Conservation (phyloP, 2,888 invertebrate species). For the Yponomeuta evonymella region DNA sequence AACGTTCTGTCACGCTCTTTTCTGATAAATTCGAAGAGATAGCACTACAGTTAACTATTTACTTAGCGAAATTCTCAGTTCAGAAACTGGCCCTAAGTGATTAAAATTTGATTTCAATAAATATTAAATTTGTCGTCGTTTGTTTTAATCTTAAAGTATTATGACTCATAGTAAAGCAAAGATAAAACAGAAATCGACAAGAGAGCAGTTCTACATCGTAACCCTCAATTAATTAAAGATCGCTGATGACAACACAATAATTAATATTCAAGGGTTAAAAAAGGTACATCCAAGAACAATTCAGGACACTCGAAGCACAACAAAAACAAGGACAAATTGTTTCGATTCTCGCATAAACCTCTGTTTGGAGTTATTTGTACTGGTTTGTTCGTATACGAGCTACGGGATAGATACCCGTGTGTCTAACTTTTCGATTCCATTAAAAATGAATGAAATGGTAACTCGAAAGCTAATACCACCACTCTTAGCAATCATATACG, state of each 20-base stretch:
- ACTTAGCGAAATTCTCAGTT: no score
- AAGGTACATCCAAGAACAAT: background rate
- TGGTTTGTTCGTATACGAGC: conserved; percentile 5
- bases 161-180: background rate
- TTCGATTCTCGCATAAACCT: conserved; percentile 30
- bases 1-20: no score
- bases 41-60: no score
- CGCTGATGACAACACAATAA: background rate
- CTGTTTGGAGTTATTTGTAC: conserved; percentile 11
- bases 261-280: background rate
- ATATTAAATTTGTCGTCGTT: no score
- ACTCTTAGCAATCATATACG: no score
- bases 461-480: no score
- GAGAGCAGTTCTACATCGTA: background rate
- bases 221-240: background rate
- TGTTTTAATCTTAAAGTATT: no score
- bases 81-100: no score
- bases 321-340: conserved; percentile 41
- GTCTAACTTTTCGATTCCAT: background rate
- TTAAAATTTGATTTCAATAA: no score
- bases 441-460: no score
- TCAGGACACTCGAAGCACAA: background rate
- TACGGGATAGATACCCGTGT: background rate
- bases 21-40: no score
- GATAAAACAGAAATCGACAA: background rate